A percentile compares a stretch with the other conserved stretches of the same genome.
Evolutionary conservation across 2,888 invertebrate genomes (phyloP).

Genomic region (Leptopilina myrica): DNA sequence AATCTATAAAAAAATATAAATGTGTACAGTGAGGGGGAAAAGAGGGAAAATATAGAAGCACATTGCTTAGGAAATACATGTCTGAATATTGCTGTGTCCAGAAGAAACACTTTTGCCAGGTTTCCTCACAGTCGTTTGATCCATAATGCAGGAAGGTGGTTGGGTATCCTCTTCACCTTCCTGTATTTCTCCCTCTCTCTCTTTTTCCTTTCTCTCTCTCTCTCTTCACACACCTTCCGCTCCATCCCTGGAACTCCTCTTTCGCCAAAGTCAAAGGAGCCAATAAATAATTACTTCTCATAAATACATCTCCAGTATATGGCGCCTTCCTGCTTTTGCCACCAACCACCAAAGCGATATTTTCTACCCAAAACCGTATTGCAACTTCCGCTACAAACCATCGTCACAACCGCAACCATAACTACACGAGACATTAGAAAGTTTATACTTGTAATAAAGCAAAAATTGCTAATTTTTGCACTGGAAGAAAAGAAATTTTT

Average conservation of each 20-base stretch:
- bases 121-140: conserved; percentile 52
- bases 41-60: neutral
- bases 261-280: conserved; percentile 52
- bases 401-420: conserved; percentile 8
- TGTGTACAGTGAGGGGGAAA: too few relatives aligned
- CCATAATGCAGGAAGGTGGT: conserved; percentile 54
- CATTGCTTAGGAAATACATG: conserved; percentile 5
- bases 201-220: conserved; percentile 15
- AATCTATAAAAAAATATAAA: too few relatives aligned
- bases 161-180: conserved; percentile 20
- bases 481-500: too few relatives aligned
- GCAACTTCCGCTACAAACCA: conserved; percentile 28
- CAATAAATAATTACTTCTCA: conserved; percentile 57
- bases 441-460: conserved; percentile 6
- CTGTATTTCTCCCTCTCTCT: conserved; percentile 25
- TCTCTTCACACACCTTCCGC: neutral
- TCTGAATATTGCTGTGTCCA: conserved; percentile 33
- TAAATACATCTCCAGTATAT: conserved; percentile 49
- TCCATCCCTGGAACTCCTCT: conserved; percentile 10
- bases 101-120: conserved; percentile 23
- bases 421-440: conserved; percentile 1
- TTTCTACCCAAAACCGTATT: neutral
- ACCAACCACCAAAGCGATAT: neutral
- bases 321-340: conserved; percentile 40
- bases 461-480: too few relatives aligned